Conservation (phyloP, 2,113 vertebrate species). For the Xenopus borealis region DNA sequence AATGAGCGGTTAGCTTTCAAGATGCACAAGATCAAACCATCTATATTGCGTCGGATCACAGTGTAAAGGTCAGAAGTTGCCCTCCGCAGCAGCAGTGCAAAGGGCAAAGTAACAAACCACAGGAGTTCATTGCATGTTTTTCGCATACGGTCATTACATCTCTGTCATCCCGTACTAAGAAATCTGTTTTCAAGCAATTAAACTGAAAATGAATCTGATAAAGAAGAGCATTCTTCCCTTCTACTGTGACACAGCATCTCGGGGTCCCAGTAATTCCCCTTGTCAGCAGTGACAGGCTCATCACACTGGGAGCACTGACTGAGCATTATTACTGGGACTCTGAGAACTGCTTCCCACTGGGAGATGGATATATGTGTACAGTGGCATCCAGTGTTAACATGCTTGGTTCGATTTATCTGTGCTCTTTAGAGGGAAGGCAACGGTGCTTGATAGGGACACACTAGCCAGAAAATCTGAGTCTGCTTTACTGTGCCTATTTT, state of each 20-base stretch:
- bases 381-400: constrained; percentile 34
- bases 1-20: background rate
- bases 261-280: constrained; percentile 44
- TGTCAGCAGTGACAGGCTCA: constrained; percentile 45
- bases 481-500: background rate
- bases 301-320: constrained; percentile 37
- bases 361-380: constrained; percentile 42
- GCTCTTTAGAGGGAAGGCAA: constrained; percentile 34
- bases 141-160: constrained; percentile 12
- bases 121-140: constrained; percentile 5
- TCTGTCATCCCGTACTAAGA: constrained; percentile 24
- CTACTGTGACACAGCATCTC: constrained; percentile 36
- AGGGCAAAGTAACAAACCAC: background rate
- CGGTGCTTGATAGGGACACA: background rate
- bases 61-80: background rate
- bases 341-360: constrained; percentile 28
- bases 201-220: constrained; percentile 42
- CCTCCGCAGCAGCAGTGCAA: background rate
- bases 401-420: constrained; percentile 35
- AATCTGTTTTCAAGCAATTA: constrained; percentile 46
- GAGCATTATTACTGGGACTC: constrained; percentile 41
- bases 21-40: background rate
- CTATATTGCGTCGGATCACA: background rate
- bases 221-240: constrained; percentile 39
- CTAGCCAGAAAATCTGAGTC: background rate